Conservation (phyloP, 2,888 invertebrate species). For the Lepidonotus clava region DNA sequence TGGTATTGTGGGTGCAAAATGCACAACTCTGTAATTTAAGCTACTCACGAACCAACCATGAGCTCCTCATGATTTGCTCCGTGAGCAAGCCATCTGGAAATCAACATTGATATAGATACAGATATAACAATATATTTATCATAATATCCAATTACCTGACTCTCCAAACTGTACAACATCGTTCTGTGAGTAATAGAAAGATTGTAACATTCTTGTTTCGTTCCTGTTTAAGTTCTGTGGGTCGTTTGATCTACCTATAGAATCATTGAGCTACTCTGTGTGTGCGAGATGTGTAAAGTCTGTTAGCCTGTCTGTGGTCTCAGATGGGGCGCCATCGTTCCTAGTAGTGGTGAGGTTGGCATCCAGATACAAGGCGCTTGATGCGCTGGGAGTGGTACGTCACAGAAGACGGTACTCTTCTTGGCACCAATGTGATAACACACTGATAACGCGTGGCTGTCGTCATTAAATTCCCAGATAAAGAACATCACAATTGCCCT, state of each 20-base stretch:
- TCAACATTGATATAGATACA: conserved; percentile 41
- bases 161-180: conserved; percentile 19
- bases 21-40: too few species aligned
- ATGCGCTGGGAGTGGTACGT: conserved; percentile 53
- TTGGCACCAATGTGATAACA: background rate
- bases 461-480: too few species aligned
- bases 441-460: background rate
- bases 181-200: conserved; percentile 21
- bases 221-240: background rate
- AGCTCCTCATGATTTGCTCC: conserved; percentile 18
- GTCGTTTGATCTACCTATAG: background rate
- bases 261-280: conserved; percentile 21
- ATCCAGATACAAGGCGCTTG: conserved; percentile 39
- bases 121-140: background rate
- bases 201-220: background rate
- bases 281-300: background rate
- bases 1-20: too few species aligned
- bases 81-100: conserved; percentile 30
- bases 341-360: conserved; percentile 49
- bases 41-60: too few species aligned
- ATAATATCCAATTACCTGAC: conserved; percentile 18
- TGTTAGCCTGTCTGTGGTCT: background rate
- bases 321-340: conserved; percentile 4
- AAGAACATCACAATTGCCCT: too few species aligned
- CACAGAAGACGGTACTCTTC: background rate